Evolutionary conservation across 2,797 vertebrate genomes (phyloP).

Genomic region (Melanotaenia nigrans): DNA sequence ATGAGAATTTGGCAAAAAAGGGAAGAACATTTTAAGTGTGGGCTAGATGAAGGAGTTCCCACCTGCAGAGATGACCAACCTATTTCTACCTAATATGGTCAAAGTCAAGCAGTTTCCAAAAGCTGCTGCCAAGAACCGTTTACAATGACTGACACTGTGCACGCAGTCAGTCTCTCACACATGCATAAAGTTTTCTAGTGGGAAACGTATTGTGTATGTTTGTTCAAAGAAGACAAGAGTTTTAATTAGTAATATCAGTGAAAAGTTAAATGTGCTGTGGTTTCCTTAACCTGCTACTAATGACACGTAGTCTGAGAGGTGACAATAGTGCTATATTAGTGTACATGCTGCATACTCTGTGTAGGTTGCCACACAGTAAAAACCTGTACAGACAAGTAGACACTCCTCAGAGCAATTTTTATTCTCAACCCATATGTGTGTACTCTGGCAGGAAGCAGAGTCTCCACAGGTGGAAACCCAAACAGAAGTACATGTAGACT

Average conservation of each 20-base stretch:
- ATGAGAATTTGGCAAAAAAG: constrained; percentile 10
- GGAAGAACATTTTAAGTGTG: constrained; percentile 7
- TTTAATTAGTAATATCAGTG: neutral
- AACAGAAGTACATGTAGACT: neutral
- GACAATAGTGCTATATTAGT: neutral
- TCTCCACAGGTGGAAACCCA: constrained; percentile 16
- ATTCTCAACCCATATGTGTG: neutral
- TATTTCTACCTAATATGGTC: constrained; percentile 31
- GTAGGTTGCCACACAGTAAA: neutral
- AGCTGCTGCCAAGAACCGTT: neutral
- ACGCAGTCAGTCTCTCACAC: neutral
- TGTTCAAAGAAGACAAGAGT: neutral
- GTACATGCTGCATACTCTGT: neutral
- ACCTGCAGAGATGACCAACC: constrained; percentile 34
- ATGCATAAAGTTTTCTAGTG: neutral
- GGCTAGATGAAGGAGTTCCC: constrained; percentile 2
- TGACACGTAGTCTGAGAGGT: neutral
- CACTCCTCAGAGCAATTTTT: constrained; percentile 9
- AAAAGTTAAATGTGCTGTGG: neutral
- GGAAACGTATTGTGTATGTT: neutral
- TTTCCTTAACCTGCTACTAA: neutral
- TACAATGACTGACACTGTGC: neutral
- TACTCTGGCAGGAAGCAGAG: constrained; percentile 20
- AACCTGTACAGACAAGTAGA: neutral
- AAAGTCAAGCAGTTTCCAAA: constrained; percentile 12